These are phyloP conservation scores for Hemithea aestivaria DNA, from an alignment of 2,888 invertebrate genomes.

Conservation along the genomic window DNA sequence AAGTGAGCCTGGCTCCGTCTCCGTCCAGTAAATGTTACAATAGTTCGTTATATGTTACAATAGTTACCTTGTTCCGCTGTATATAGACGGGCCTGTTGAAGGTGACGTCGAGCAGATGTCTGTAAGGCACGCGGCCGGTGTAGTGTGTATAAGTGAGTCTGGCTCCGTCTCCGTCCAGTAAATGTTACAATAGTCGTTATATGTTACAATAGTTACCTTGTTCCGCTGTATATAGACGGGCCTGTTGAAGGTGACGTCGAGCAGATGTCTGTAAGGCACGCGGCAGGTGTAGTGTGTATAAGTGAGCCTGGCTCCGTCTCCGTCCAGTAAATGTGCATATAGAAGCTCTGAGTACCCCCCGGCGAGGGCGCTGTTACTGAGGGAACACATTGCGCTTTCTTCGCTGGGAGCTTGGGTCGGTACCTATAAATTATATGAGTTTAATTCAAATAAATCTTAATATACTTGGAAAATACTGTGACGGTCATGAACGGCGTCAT, in stretches of 20 bases:
- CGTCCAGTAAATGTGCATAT: constrained; percentile 89
- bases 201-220: too few species aligned
- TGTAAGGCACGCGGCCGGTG: constrained; percentile 86
- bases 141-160: constrained; percentile 89
- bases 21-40: too few species aligned
- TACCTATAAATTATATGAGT: constrained; percentile 75
- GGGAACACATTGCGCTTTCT: constrained; percentile 47
- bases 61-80: constrained; percentile 84
- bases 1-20: too few species aligned
- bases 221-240: constrained; percentile 87
- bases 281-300: constrained; percentile 89
- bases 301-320: constrained; percentile 87
- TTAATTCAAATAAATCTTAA: too few species aligned
- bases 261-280: constrained; percentile 84
- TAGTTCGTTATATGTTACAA: too few species aligned
- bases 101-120: constrained; percentile 86
- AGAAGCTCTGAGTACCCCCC: constrained; percentile 85
- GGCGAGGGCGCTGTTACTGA: constrained; percentile 26
- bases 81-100: constrained; percentile 90
- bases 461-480: too few species aligned
- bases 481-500: too few species aligned
- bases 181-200: too few species aligned
- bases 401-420: constrained; percentile 84
- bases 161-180: constrained; percentile 85
- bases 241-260: constrained; percentile 89